phyloP scores from a whole-genome alignment of 1,140 invertebrate species.

The Zaprionus gabonicus region DNA sequence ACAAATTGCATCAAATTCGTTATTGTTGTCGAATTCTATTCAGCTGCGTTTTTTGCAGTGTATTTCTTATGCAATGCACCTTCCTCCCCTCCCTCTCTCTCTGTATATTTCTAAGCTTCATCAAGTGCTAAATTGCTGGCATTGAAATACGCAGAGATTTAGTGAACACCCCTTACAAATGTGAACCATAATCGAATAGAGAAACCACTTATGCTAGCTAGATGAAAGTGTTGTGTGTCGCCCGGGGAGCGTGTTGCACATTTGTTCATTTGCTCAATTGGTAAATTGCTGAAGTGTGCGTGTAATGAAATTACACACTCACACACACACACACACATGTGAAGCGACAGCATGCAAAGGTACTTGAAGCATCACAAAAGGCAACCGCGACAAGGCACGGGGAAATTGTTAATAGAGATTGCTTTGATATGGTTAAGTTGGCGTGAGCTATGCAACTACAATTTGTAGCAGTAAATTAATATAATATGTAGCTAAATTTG shows the following conservation, averaged over 20 bases:
- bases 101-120: slow-evolving; percentile 33
- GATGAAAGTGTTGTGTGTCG: slow-evolving; percentile 29
- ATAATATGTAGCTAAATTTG: neutral
- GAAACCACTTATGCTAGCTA: slow-evolving; percentile 2
- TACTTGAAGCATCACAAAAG: slow-evolving; percentile 36
- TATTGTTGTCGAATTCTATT: slow-evolving; percentile 61
- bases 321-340: slow-evolving; percentile 3
- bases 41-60: slow-evolving; percentile 40
- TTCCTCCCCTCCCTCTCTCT: neutral
- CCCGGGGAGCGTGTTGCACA: slow-evolving; percentile 27
- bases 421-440: slow-evolving; percentile 2
- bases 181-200: slow-evolving; percentile 42
- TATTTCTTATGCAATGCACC: slow-evolving; percentile 30
- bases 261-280: slow-evolving; percentile 60
- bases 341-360: neutral
- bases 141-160: slow-evolving; percentile 51
- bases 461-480: neutral
- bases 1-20: slow-evolving; percentile 63
- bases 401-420: slow-evolving; percentile 29
- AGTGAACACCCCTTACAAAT: slow-evolving; percentile 2
- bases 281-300: slow-evolving; percentile 79
- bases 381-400: slow-evolving; percentile 26
- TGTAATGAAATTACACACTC: slow-evolving; percentile 74
- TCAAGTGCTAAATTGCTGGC: slow-evolving; percentile 74
- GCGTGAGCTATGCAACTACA: neutral